phyloP scores from a whole-genome alignment of 2,797 vertebrate species.

The Taenioides sp. region DNA sequence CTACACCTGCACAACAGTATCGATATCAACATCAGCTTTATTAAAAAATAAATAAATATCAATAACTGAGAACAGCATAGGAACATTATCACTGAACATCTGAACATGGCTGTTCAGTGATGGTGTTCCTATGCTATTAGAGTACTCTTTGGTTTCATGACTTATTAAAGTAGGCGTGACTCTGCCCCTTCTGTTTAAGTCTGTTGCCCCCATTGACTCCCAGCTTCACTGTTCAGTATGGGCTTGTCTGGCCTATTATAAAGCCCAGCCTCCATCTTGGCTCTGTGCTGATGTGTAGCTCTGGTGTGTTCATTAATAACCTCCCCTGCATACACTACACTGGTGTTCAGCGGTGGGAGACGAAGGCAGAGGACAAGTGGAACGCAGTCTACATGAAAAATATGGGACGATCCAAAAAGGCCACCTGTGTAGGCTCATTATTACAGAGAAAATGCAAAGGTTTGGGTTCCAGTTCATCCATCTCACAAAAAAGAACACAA shows the following conservation, averaged over 20 bases:
- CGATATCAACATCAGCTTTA: too few relatives aligned
- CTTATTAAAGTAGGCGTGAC: background rate
- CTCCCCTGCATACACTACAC: constrained; percentile 19
- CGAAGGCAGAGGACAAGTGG: constrained; percentile 30
- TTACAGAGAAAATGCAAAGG: constrained; percentile 29
- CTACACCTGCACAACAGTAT: too few relatives aligned
- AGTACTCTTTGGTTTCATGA: background rate
- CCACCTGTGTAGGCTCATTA: constrained; percentile 32
- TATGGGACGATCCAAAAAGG: background rate
- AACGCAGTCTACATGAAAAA: background rate
- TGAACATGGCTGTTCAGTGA: background rate
- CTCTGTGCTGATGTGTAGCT: constrained; percentile 62
- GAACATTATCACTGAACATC: too few relatives aligned
- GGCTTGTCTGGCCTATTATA: constrained; percentile 47
- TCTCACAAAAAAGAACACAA: constrained; percentile 16
- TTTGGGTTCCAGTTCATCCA: constrained; percentile 13
- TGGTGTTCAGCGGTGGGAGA: constrained; percentile 21
- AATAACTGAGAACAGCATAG: too few relatives aligned
- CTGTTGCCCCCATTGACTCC: constrained; percentile 61
- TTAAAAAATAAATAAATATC: too few relatives aligned
- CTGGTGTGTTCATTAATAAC: constrained; percentile 64
- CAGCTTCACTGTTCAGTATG: constrained; percentile 23
- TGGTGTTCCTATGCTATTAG: background rate
- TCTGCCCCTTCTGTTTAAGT: constrained; percentile 39
- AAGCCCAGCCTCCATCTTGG: constrained; percentile 53